phyloP scores from a whole-genome alignment of 2,888 invertebrate species.

The Lordiphosa andalusiaca region DNA sequence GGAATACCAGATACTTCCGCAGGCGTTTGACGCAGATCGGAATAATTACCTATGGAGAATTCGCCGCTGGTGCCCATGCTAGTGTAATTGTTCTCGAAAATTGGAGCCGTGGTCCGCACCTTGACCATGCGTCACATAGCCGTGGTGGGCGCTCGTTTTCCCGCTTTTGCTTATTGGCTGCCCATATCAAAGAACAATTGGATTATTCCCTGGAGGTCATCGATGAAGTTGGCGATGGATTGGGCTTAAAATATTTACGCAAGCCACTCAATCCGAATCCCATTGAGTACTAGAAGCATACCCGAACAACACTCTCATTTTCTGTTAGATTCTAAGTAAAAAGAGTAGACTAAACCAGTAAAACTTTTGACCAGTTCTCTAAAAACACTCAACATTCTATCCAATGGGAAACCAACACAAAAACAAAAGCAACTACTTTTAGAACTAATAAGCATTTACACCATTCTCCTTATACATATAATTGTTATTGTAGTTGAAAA shows the following conservation, averaged over 20 bases:
- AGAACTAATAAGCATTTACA: constrained; percentile 59
- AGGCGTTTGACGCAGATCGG: constrained; percentile 91
- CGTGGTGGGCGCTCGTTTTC: constrained; percentile 97
- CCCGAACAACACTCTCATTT: constrained; percentile 4
- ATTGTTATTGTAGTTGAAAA: constrained; percentile 49
- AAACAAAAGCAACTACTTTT: constrained; percentile 24
- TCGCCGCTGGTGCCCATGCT: constrained; percentile 98
- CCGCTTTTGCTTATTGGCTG: constrained; percentile 97
- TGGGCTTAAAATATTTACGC: constrained; percentile 90
- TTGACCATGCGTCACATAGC: constrained; percentile 91
- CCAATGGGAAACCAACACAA: constrained; percentile 4
- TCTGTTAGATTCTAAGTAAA: constrained; percentile 10
- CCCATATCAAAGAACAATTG: constrained; percentile 96
- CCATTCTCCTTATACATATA: constrained; percentile 24
- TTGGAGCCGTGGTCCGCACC: constrained; percentile 92
- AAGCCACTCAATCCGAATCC: constrained; percentile 82
- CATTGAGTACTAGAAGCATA: constrained; percentile 81
- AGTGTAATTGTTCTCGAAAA: constrained; percentile 96
- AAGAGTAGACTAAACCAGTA: not conserved
- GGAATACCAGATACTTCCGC: constrained; percentile 91
- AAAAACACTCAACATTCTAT: not conserved
- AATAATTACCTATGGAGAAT: constrained; percentile 95
- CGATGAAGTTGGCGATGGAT: constrained; percentile 86
- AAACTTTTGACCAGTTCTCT: too few species aligned
- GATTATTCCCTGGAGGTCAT: constrained; percentile 89